A percentile compares a stretch with the other conserved stretches of the same genome.
Conservation (phyloP, 2,113 vertebrate genomes). For the Bagarius yarrelli region DNA sequence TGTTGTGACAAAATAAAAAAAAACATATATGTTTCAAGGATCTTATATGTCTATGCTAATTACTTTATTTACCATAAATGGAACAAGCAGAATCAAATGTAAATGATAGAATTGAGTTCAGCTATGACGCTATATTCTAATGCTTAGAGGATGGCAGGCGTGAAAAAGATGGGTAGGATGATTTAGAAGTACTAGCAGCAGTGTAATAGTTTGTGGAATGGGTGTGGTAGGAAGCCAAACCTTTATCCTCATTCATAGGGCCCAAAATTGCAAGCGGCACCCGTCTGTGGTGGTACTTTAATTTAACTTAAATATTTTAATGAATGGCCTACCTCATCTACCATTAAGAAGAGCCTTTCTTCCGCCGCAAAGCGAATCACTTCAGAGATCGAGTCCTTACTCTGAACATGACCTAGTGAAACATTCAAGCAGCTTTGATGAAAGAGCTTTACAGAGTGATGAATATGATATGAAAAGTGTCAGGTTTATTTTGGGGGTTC, state of each 20-base stretch:
- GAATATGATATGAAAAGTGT: background rate
- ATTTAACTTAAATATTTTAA: background rate
- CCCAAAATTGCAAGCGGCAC: too few species aligned
- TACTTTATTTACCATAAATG: background rate
- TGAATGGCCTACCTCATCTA: conserved; percentile 65
- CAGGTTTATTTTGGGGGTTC: too few species aligned
- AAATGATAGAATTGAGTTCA: background rate
- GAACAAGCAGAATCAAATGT: background rate
- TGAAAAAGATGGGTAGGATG: too few species aligned
- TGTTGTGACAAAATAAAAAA: conserved; percentile 46
- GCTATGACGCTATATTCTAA: too few species aligned
- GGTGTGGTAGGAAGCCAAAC: too few species aligned
- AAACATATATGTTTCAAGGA: background rate
- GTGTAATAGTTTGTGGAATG: too few species aligned
- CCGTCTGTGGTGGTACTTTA: too few species aligned
- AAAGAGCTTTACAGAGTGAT: background rate
- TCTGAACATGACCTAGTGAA: conserved; percentile 76
- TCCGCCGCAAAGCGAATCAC: conserved; percentile 83
- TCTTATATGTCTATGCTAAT: background rate
- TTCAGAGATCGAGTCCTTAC: conserved; percentile 77
- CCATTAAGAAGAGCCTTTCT: conserved; percentile 80
- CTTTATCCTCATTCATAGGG: too few species aligned
- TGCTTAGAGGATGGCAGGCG: background rate
- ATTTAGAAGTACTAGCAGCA: too few species aligned
- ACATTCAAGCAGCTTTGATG: background rate